Evolutionary conservation across 2,797 vertebrate species (phyloP), one percentile per base, ranked within the genome.

Genomic region (Nyctalus aviator): DNA sequence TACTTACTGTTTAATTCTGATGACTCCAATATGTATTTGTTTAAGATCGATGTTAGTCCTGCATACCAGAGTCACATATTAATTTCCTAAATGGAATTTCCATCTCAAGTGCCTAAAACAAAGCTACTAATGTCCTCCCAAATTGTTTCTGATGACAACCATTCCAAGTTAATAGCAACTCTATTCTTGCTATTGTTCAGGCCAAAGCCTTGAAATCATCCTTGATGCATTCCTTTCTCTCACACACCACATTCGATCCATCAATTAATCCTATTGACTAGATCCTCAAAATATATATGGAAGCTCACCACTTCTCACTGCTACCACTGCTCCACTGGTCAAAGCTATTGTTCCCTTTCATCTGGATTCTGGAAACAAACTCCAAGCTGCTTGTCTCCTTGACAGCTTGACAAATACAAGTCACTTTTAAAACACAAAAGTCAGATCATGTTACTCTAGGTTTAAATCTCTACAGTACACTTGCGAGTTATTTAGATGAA

Each of bases 381-480:
- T 83, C 13, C 11, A n/a, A 84, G 64, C n/a, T 90, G 50, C 23
- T 64, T 90, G n/a, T 50, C 44, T 91, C 48, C 20, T 75, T 90
- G 18, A 25, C 25, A 44, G 62, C 79, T 35, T 86, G 76, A 81
- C 23, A 88, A 92, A n/a, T 35, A 2, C 44, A 83, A 91, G 37
- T 79, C 20, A 32, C 21, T 46, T 5, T 75, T 73, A 85, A 95
- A 69, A 44, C 55, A 62, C 17, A 88, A 82, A 88, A 82, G 27
- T 62, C 66, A 76, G 30, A 66, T 84, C 46, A 37, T 57, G 23
- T 46, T 46, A 77, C 35, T 66, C n/a, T 35, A n/a, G 25, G 14
- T 81, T 87, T 50, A 79, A 86, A 94, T 79, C 1, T 79, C 84
- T 84, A 41, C 21, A 79, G 37, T 72, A 83, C 21, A 35, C 82